phyloP scores from a whole-genome alignment of 2,888 invertebrate species.

The Melanophora roralis region DNA sequence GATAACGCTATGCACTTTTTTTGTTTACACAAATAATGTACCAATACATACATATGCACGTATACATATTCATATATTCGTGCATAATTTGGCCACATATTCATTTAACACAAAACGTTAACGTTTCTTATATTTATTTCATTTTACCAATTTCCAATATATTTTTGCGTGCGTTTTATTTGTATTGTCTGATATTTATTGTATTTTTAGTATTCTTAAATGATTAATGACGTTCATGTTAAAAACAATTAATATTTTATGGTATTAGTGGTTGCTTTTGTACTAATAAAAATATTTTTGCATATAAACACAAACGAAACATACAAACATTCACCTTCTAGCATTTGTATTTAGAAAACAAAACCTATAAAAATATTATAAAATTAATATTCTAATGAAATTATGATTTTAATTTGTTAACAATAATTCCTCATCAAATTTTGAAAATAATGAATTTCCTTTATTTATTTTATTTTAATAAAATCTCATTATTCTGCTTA shows the following conservation, averaged over 20 bases:
- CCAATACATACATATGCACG: neutral
- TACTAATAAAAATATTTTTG: neutral
- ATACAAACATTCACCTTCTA: neutral
- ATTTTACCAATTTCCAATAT: neutral
- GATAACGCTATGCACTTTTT: neutral
- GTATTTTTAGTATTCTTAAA: conserved; percentile 2
- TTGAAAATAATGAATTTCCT: too few relatives aligned
- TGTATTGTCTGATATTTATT: neutral
- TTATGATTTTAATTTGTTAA: too few relatives aligned
- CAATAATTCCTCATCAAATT: too few relatives aligned
- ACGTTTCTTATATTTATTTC: neutral
- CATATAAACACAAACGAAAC: neutral
- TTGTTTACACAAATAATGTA: too few relatives aligned
- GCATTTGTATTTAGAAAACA: too few relatives aligned
- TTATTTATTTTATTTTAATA: too few relatives aligned
- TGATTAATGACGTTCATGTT: conserved; percentile 36
- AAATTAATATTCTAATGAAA: too few relatives aligned
- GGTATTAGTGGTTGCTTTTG: neutral
- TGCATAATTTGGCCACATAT: conserved; percentile 14
- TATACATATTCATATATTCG: neutral
- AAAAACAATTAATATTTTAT: conserved; percentile 46
- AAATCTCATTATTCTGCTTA: too few relatives aligned
- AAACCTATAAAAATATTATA: too few relatives aligned
- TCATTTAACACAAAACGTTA: conserved; percentile 27
- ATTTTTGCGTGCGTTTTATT: conserved; percentile 9